These are phyloP conservation scores for Ericerus pela DNA, from an alignment of 1,140 invertebrate genomes.

Conservation along the genomic window DNA sequence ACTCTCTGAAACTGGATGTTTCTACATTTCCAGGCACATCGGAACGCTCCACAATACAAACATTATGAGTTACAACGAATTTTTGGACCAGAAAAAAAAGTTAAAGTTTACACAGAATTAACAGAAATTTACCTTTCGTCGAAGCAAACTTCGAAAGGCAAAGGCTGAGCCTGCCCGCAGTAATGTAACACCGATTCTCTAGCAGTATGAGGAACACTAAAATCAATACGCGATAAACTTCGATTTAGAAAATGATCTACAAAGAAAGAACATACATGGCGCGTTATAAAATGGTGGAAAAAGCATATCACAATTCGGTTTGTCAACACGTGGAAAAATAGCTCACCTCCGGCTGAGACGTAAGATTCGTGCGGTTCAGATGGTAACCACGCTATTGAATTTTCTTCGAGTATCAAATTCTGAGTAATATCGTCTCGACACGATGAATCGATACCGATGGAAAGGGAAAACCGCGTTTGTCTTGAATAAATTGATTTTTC, in stretches of 20 bases:
- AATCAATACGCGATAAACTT: background rate
- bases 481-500: too few relatives aligned
- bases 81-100: too few relatives aligned
- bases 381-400: background rate
- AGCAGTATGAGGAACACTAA: background rate
- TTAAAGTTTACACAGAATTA: too few relatives aligned
- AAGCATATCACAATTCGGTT: background rate
- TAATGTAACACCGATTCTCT: background rate
- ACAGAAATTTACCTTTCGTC: background rate
- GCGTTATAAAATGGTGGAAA: background rate
- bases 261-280: background rate
- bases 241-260: background rate
- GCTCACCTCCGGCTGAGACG: constrained; percentile 3
- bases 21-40: too few relatives aligned
- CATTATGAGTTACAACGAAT: too few relatives aligned
- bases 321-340: background rate
- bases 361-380: too few relatives aligned
- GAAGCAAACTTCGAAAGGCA: background rate
- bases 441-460: too few relatives aligned
- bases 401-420: too few relatives aligned
- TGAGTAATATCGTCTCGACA: too few relatives aligned
- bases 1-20: too few relatives aligned
- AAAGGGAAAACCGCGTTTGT: too few relatives aligned
- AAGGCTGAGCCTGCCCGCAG: background rate
- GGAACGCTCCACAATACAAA: too few relatives aligned